Conservation (phyloP, 2,888 invertebrate species). For the Lutraria lutraria region DNA sequence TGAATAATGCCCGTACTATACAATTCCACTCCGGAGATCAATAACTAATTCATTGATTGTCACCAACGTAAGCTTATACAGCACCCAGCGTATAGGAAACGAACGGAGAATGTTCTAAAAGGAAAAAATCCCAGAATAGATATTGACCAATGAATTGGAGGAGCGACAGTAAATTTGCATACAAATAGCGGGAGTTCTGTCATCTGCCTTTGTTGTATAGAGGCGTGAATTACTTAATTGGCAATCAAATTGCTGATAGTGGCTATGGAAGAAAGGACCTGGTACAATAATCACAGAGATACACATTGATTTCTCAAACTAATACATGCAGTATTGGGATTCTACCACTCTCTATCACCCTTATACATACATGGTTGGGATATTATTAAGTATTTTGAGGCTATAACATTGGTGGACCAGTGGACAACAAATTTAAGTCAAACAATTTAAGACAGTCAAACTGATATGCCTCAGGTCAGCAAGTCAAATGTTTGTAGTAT, state of each 20-base stretch:
- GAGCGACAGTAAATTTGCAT: slow-evolving; percentile 41
- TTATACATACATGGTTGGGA: background rate
- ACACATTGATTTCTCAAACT: slow-evolving; percentile 32
- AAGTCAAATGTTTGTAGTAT: background rate
- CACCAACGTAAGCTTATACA: slow-evolving; percentile 32
- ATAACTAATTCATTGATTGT: slow-evolving; percentile 49
- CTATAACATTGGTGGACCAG: background rate
- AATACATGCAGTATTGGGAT: slow-evolving; percentile 17
- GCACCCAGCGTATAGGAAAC: slow-evolving; percentile 29
- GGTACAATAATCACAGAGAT: slow-evolving; percentile 24
- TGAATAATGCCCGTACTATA: slow-evolving; percentile 36
- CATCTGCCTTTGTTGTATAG: slow-evolving; percentile 42
- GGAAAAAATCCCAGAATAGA: slow-evolving; percentile 35
- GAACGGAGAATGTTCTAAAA: slow-evolving; percentile 34
- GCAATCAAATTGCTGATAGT: slow-evolving; percentile 39
- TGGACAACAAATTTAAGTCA: background rate
- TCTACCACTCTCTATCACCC: background rate
- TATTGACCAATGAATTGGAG: slow-evolving; percentile 47
- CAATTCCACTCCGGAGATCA: slow-evolving; percentile 18
- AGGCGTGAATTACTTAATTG: slow-evolving; percentile 53
- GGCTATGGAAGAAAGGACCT: background rate
- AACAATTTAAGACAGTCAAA: background rate
- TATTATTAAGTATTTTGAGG: background rate
- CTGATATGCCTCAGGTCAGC: background rate
- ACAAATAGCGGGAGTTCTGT: slow-evolving; percentile 42